Conservation (phyloP, 2,113 vertebrate genomes). For the Pterocles gutturalis region DNA sequence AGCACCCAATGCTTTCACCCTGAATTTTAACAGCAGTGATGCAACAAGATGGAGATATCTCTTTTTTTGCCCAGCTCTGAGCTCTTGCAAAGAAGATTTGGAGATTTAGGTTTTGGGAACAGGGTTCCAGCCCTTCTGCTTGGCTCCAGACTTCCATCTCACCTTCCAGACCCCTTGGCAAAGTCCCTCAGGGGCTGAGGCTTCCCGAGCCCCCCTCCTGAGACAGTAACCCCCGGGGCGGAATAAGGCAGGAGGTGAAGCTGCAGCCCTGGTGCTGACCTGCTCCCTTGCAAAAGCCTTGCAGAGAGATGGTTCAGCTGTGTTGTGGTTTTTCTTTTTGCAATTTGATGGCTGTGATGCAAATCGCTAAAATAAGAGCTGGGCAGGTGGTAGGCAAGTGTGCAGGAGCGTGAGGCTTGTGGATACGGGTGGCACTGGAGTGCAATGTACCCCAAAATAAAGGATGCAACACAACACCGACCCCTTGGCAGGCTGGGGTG, state of each 20-base stretch:
- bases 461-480: accelerated
- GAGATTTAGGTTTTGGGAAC: background rate
- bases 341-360: background rate
- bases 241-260: background rate
- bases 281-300: background rate
- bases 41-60: background rate
- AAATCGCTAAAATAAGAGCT: background rate
- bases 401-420: background rate
- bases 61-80: background rate
- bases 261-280: accelerated
- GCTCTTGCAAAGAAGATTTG: background rate
- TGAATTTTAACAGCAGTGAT: background rate
- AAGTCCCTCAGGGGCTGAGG: background rate
- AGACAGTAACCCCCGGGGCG: background rate
- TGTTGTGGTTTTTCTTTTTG: background rate
- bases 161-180: background rate
- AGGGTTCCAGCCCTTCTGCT: background rate
- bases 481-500: accelerated
- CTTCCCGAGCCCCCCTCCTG: background rate
- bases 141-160: background rate
- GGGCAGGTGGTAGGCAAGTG: accelerated
- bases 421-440: background rate
- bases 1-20: background rate
- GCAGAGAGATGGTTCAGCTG: background rate
- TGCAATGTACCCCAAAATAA: accelerated